Evolutionary conservation across 2,113 vertebrate genomes (phyloP).

Genomic region (Megaceryle maxima): DNA sequence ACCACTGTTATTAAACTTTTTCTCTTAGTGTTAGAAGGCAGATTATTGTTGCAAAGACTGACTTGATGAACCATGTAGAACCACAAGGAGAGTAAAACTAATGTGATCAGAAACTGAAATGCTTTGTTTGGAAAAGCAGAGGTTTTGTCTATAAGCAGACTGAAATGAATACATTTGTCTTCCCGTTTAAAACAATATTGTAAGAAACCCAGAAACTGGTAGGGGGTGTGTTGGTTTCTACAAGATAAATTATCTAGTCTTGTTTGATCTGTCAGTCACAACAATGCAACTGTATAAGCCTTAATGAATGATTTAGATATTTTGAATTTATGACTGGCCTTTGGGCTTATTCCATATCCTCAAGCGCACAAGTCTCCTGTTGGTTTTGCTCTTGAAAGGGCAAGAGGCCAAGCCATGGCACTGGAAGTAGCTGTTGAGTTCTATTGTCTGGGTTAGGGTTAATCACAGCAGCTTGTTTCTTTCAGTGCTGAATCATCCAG

Average conservation of each 20-base stretch:
- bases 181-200: neutral
- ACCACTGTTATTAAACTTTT: neutral
- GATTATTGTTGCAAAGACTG: neutral
- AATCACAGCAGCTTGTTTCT: conserved; percentile 34
- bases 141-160: neutral
- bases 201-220: neutral
- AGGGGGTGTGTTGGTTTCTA: neutral
- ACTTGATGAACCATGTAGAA: accelerated
- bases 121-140: neutral
- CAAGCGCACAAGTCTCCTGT: neutral
- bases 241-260: neutral
- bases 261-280: neutral
- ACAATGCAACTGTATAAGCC: neutral
- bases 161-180: neutral
- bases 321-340: neutral
- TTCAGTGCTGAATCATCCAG: conserved; percentile 61
- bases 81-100: neutral
- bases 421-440: neutral
- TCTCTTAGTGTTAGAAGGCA: neutral
- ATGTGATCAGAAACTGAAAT: neutral
- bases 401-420: neutral
- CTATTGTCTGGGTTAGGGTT: conserved; percentile 50
- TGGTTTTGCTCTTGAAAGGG: neutral
- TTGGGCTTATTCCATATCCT: neutral
- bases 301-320: neutral